phyloP scores from a whole-genome alignment of 2,797 vertebrate genomes.

The Vireo griseus region DNA sequence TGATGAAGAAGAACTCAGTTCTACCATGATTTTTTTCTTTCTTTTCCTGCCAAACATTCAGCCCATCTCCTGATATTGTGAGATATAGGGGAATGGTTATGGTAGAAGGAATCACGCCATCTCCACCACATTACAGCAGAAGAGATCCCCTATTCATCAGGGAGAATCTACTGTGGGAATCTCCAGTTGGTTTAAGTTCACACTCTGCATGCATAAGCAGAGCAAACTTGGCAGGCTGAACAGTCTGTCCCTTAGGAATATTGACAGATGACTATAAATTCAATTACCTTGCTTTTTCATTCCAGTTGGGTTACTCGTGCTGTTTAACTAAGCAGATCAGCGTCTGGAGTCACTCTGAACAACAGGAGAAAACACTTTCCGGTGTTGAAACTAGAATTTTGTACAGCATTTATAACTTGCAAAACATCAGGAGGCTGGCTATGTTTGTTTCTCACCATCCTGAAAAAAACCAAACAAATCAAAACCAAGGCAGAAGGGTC shows the following conservation, averaged over 20 bases:
- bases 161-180: slow-evolving; percentile 3
- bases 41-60: background rate
- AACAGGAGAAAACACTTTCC: slow-evolving; percentile 17
- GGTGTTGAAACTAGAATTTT: background rate
- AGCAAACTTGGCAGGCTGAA: slow-evolving; percentile 29
- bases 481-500: background rate
- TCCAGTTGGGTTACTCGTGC: background rate
- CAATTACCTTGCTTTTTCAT: slow-evolving; percentile 17
- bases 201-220: background rate
- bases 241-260: slow-evolving; percentile 21
- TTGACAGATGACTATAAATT: slow-evolving; percentile 21
- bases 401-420: background rate
- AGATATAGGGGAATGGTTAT: background rate
- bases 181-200: background rate
- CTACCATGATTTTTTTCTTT: background rate
- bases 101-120: background rate
- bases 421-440: background rate
- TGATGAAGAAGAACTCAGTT: background rate
- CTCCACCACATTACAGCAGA: background rate
- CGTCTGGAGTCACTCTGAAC: slow-evolving; percentile 32
- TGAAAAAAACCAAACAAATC: background rate
- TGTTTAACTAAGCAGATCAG: background rate
- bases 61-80: background rate
- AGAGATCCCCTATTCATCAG: background rate
- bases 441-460: background rate